Evolutionary conservation across 1,140 invertebrate genomes (phyloP), one percentile per base, ranked within the genome.

Genomic region (Aphelinus certus): DNA sequence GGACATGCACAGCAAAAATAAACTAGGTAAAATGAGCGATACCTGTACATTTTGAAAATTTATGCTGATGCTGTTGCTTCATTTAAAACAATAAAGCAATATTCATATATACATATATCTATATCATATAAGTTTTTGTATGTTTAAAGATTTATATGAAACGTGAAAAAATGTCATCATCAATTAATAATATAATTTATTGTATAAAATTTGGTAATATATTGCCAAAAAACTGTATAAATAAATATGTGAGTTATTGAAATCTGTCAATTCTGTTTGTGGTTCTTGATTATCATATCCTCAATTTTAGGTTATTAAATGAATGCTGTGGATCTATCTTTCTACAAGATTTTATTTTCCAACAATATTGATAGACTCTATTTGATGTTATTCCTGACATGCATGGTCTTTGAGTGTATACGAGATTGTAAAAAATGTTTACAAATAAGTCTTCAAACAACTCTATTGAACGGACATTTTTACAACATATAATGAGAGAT

Each of bases 271-370:
- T 26, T 26, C 26, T 26, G 26, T 26, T 26, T 26, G 26, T 26
- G 26, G 26, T 26, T 26, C 26, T 26, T 26, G 26, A 26, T 26
- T 26, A 26, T 26, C 26, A 26, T 26, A 26, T 26, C 26, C 26
- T 26, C 26, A 26, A 26, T 26, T 26, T 26, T 3, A 61, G 42
- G 42, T 63, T 48, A n/a, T 63, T 49, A 60, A 58, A 3, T 48
- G 43, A 75, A 1, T 45, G 67, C 58, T 6, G 7, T 6, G 46
- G 10, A 65, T 55, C 71, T 74, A 60, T 73, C 68, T 77, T 78
- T 77, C 73, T 76, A 74, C 78, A 76, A 76, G 73, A 77, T 82
- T 74, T 82, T 82, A 82, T 82, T 81, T 78, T 62, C 81, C 76
- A 80, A 80, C 70, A 77, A 80, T 80, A 81, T 76, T 76, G 45